Evolutionary conservation across 2,888 invertebrate genomes (phyloP).

Genomic region (Beris chalybata): DNA sequence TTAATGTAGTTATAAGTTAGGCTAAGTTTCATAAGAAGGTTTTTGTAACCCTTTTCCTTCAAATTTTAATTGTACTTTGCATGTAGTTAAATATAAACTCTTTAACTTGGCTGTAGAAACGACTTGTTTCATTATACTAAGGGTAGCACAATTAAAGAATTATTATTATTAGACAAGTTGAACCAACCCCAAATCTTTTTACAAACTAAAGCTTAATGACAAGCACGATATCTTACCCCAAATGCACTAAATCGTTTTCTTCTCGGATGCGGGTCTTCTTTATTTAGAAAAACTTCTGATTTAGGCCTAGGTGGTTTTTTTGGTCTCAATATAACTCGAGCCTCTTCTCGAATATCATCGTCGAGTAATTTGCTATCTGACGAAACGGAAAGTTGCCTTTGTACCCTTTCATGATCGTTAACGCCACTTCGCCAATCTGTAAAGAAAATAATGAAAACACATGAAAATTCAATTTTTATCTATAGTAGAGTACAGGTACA

Average conservation of each 20-base stretch:
- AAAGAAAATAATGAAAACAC: conserved; percentile 44
- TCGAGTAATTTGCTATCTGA: conserved; percentile 90
- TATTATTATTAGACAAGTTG: no score
- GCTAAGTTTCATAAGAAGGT: no score
- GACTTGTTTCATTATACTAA: no score
- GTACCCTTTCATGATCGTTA: conserved; percentile 78
- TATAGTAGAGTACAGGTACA: no score
- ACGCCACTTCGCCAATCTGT: conserved; percentile 77
- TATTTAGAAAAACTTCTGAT: conserved; percentile 90
- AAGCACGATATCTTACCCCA: conserved; percentile 69
- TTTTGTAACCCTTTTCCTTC: no score
- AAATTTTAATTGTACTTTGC: no score
- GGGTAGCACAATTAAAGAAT: no score
- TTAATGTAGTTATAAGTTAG: no score
- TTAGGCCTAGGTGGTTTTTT: conserved; percentile 93
- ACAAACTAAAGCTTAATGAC: background rate
- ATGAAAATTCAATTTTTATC: no score
- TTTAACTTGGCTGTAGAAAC: no score
- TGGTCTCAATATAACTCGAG: conserved; percentile 84
- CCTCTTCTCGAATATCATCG: conserved; percentile 86
- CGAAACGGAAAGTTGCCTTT: conserved; percentile 87
- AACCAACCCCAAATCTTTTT: background rate
- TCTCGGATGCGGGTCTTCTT: conserved; percentile 71
- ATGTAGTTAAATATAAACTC: no score
- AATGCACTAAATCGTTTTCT: conserved; percentile 95